phyloP scores from a whole-genome alignment of 2,113 vertebrate genomes.

The Strigops habroptila region DNA sequence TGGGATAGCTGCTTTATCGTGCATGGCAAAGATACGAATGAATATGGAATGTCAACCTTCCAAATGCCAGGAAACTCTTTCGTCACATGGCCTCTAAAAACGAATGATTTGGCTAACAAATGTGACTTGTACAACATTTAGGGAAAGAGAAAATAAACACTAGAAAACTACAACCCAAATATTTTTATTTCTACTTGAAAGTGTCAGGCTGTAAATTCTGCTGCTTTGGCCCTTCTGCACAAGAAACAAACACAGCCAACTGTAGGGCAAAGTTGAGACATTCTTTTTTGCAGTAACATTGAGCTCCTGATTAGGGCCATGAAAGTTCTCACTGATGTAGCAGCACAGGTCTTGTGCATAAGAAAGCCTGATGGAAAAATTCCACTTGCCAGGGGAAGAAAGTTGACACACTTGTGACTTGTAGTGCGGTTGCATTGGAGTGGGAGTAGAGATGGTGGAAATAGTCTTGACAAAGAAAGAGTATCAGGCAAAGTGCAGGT shows the following conservation, averaged over 20 bases:
- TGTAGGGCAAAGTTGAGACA: neutral
- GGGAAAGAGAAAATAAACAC: neutral
- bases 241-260: neutral
- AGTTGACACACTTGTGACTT: neutral
- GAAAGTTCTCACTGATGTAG: neutral
- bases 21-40: neutral
- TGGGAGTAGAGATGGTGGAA: conserved; percentile 4
- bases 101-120: neutral
- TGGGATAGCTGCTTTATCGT: neutral
- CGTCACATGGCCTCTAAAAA: neutral
- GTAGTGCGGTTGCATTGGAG: neutral
- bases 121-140: neutral
- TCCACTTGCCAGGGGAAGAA: neutral
- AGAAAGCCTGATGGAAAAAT: neutral
- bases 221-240: neutral
- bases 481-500: conserved; percentile 40
- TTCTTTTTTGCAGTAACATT: neutral
- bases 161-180: neutral
- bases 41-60: neutral
- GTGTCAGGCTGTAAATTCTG: neutral
- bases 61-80: neutral
- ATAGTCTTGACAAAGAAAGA: conserved; percentile 49
- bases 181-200: neutral
- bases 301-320: accelerated
- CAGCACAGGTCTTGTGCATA: neutral